Evolutionary conservation across 1,140 invertebrate genomes (phyloP).

Genomic region (roundworm (Caenorhabditis elegans)): WBcel235 BX284604.4:7778501-7779000

Average conservation of each 20-base stretch:
- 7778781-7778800: constrained; percentile 10
- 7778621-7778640: neutral
- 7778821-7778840: constrained; percentile 41
- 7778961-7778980: constrained; percentile 21
- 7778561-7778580: neutral
- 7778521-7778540: neutral
- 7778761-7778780: constrained; percentile 31
- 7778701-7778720: constrained; percentile 33
- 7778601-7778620: constrained; percentile 3
- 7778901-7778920: constrained; percentile 37
- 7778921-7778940: constrained; percentile 32
- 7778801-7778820: constrained; percentile 12
- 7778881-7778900: constrained; percentile 40
- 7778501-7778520: neutral
- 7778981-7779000: neutral
- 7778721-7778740: constrained; percentile 20
- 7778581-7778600: neutral
- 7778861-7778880: constrained; percentile 18
- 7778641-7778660: neutral
- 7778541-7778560: neutral
- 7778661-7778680: neutral
- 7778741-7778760: neutral
- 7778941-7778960: neutral
- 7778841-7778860: neutral
- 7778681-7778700: constrained; percentile 14